Evolutionary conservation across 2,113 vertebrate species (phyloP).

Genomic region (Oryzias celebensis): DNA sequence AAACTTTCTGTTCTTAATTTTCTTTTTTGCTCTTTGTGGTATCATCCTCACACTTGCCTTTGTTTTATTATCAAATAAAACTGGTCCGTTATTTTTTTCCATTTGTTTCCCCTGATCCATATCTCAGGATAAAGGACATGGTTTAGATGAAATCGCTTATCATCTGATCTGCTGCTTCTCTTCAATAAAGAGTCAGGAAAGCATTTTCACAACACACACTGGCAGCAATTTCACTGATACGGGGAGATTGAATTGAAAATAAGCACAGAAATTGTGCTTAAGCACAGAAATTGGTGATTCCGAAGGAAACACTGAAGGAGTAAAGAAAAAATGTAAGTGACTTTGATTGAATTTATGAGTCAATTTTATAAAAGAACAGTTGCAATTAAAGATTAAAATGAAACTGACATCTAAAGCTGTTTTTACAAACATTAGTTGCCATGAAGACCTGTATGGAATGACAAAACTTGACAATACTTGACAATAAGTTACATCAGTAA

Average conservation of each 20-base stretch:
- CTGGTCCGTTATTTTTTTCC: constrained; percentile 34
- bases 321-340: not conserved
- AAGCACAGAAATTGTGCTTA: constrained; percentile 29
- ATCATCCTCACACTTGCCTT: constrained; percentile 18
- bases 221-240: constrained; percentile 43
- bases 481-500: too few species aligned
- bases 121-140: constrained; percentile 44
- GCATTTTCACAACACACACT: constrained; percentile 41
- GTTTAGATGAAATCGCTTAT: constrained; percentile 58
- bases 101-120: constrained; percentile 54
- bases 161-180: constrained; percentile 34
- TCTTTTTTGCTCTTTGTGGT: constrained; percentile 9
- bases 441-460: too few species aligned
- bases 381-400: not conserved
- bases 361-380: too few species aligned
- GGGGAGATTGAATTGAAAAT: constrained; percentile 44
- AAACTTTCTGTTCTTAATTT: constrained; percentile 10
- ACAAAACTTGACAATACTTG: too few species aligned
- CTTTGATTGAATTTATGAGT: too few species aligned
- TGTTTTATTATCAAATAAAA: constrained; percentile 23
- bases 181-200: constrained; percentile 50
- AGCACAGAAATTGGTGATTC: constrained; percentile 33
- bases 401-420: not conserved
- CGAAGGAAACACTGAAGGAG: not conserved
- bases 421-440: too few species aligned